Evolutionary conservation across 2,797 vertebrate genomes (phyloP).

Genomic region (Simalia tracyae): DNA sequence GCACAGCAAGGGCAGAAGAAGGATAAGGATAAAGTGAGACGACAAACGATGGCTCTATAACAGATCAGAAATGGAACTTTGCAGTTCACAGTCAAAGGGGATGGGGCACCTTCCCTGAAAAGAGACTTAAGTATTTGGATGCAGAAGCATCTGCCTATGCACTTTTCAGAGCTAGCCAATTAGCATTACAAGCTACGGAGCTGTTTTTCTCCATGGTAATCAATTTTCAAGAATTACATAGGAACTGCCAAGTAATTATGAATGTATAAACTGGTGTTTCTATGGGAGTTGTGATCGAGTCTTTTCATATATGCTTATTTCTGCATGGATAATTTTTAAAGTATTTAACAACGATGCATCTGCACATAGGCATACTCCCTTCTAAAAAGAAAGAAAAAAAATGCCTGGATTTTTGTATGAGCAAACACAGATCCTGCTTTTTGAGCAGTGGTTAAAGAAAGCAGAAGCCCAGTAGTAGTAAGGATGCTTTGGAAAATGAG

Average conservation of each 20-base stretch:
- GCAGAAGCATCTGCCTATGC: neutral
- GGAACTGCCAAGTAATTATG: constrained; percentile 25
- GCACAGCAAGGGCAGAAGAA: neutral
- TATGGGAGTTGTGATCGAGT: constrained; percentile 11
- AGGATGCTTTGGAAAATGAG: neutral
- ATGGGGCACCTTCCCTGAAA: neutral
- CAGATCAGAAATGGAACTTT: neutral
- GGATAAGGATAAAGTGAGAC: neutral
- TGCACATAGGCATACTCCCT: neutral
- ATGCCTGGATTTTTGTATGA: neutral
- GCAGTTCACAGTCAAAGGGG: neutral
- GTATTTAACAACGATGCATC: neutral
- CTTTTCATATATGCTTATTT: constrained; percentile 27
- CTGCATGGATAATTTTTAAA: neutral
- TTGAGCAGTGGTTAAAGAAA: neutral
- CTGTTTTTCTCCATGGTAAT: neutral
- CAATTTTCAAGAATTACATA: constrained; percentile 26
- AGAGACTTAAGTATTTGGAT: neutral
- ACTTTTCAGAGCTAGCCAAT: neutral
- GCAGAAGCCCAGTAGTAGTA: constrained; percentile 1
- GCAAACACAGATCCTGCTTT: neutral
- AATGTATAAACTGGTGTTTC: neutral
- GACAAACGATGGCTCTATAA: neutral
- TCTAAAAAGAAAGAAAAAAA: neutral
- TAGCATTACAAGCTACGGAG: neutral